phyloP scores from a whole-genome alignment of 2,888 invertebrate genomes.

The Globia sparganii region DNA sequence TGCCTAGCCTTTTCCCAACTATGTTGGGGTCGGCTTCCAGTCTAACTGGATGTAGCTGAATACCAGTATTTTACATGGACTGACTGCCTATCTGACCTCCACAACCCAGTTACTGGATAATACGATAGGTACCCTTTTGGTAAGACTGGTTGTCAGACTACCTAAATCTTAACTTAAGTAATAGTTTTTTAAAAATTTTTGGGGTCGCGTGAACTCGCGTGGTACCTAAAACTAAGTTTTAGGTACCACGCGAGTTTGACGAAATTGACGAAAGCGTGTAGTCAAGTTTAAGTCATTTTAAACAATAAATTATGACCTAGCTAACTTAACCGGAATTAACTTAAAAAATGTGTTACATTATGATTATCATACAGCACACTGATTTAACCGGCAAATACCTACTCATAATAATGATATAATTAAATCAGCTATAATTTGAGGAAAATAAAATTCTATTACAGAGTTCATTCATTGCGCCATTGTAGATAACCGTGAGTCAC shows the following conservation, averaged over 20 bases:
- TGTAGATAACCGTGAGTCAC: conserved; percentile 57
- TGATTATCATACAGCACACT: conserved; percentile 5
- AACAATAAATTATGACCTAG: neutral
- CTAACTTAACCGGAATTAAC: neutral
- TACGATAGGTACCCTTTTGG: too few species aligned
- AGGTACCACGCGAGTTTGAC: too few species aligned
- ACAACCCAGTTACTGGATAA: too few species aligned
- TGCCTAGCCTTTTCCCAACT: too few species aligned
- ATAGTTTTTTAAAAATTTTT: too few species aligned
- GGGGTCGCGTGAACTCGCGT: neutral
- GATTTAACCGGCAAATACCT: neutral
- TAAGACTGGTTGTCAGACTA: too few species aligned
- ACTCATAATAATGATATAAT: conserved; percentile 14
- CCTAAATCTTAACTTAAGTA: too few species aligned
- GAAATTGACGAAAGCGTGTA: neutral
- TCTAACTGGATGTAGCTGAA: too few species aligned
- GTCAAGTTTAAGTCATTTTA: neutral
- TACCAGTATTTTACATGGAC: too few species aligned
- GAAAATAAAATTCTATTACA: conserved; percentile 51
- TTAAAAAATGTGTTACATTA: conserved; percentile 22
- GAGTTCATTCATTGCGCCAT: conserved; percentile 52
- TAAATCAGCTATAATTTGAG: conserved; percentile 35
- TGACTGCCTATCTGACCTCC: too few species aligned
- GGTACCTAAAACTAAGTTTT: neutral
- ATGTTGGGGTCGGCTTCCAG: too few species aligned